phyloP scores from a whole-genome alignment of 2,888 invertebrate genomes.

The Lasioglossum calceatum region DNA sequence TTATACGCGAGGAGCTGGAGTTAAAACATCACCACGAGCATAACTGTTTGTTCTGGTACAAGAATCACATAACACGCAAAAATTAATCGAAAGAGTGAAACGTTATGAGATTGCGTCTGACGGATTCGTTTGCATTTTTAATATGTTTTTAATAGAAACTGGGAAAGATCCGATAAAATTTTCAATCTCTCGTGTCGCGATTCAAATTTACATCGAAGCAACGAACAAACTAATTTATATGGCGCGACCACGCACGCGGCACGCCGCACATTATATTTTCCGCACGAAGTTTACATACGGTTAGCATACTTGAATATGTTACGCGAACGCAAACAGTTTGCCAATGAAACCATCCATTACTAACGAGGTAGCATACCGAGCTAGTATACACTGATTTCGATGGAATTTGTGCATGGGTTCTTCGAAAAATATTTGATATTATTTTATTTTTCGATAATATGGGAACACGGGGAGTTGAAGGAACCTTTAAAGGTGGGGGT shows the following conservation, averaged over 20 bases:
- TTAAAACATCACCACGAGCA: not conserved
- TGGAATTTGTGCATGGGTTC: not conserved
- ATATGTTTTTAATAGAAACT: not conserved
- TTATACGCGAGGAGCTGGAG: not conserved
- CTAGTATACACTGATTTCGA: not conserved
- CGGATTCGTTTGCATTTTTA: not conserved
- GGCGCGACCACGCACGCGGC: not conserved
- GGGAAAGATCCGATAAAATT: not conserved
- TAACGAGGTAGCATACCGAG: not conserved
- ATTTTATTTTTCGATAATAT: not conserved
- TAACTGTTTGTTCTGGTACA: not conserved
- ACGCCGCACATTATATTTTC: not conserved
- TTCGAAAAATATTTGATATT: not conserved
- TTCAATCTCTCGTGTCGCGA: not conserved
- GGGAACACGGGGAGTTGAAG: not conserved
- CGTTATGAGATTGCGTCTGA: not conserved
- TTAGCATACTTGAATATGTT: slow-evolving; percentile 12
- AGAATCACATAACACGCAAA: not conserved
- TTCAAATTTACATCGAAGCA: not conserved
- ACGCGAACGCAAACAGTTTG: not conserved
- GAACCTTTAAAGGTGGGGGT: not conserved
- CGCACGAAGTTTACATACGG: not conserved
- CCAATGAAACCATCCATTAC: slow-evolving; percentile 12
- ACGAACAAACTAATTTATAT: slow-evolving; percentile 8
- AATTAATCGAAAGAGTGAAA: not conserved